Percentiles rank a stretch among this genome's conserved stretches.
These are phyloP conservation scores for Nymphalis polychloros DNA, from an alignment of 2,888 invertebrate genomes.

Conservation along the genomic window DNA sequence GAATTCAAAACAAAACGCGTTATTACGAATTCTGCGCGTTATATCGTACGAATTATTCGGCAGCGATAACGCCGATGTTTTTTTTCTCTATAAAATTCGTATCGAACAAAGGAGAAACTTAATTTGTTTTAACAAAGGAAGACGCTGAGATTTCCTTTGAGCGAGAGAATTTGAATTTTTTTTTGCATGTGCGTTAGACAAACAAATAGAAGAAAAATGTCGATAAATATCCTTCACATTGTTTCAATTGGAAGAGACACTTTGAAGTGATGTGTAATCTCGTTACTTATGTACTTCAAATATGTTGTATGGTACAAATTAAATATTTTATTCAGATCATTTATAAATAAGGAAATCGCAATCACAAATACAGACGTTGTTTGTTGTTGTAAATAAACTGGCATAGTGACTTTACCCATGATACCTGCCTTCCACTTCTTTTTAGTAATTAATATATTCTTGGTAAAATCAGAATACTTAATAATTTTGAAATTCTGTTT, in stretches of 20 bases:
- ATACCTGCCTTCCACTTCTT: too few species aligned
- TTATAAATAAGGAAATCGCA: too few species aligned
- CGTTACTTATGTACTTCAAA: constrained; percentile 15
- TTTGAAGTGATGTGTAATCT: constrained; percentile 24
- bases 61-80: background rate
- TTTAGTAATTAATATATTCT: too few species aligned
- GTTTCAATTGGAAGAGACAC: constrained; percentile 11
- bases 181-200: constrained; percentile 16
- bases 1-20: constrained; percentile 5
- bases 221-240: constrained; percentile 21
- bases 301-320: constrained; percentile 5
- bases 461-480: too few species aligned
- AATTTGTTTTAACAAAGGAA: constrained; percentile 11
- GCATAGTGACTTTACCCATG: too few species aligned
- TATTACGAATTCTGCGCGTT: constrained; percentile 7
- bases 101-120: constrained; percentile 13
- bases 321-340: background rate
- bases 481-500: too few species aligned
- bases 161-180: background rate
- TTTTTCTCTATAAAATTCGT: constrained; percentile 4
- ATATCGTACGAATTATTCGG: constrained; percentile 14
- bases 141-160: constrained; percentile 4
- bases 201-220: constrained; percentile 7
- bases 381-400: too few species aligned
- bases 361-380: too few species aligned